Evolutionary conservation across 1,140 invertebrate genomes (phyloP).

Genomic region (Ridgeia piscesae): DNA sequence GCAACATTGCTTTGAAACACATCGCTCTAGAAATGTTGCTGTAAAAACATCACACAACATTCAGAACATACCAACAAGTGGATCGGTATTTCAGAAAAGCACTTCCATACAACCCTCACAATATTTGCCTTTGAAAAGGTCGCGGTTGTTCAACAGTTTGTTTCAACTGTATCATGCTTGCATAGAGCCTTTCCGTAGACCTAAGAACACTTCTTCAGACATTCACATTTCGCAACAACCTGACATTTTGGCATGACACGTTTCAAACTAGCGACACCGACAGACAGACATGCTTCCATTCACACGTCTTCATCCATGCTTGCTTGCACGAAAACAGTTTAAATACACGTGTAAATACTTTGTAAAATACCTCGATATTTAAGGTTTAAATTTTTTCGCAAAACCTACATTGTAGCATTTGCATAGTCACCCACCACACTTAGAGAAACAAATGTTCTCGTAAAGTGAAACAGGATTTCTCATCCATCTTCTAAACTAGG

Average conservation of each 20-base stretch:
- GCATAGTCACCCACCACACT: neutral
- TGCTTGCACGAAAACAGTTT: neutral
- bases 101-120: neutral
- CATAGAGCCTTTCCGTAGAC: neutral
- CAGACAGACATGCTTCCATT: neutral
- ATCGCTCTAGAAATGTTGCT: too few species aligned
- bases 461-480: neutral
- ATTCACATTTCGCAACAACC: too few species aligned
- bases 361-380: neutral
- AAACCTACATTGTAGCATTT: conserved; percentile 6
- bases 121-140: neutral
- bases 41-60: too few species aligned
- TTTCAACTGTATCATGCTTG: neutral
- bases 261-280: neutral
- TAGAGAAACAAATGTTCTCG: neutral
- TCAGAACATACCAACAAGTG: too few species aligned
- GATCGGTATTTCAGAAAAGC: neutral
- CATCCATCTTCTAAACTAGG: neutral
- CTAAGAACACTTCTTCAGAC: neutral
- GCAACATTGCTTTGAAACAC: too few species aligned
- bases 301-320: neutral
- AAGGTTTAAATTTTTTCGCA: neutral
- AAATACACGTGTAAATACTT: neutral
- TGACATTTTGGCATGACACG: neutral
- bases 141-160: neutral